Conservation (phyloP, 2,888 invertebrate genomes). For the Philonicus albiceps region DNA sequence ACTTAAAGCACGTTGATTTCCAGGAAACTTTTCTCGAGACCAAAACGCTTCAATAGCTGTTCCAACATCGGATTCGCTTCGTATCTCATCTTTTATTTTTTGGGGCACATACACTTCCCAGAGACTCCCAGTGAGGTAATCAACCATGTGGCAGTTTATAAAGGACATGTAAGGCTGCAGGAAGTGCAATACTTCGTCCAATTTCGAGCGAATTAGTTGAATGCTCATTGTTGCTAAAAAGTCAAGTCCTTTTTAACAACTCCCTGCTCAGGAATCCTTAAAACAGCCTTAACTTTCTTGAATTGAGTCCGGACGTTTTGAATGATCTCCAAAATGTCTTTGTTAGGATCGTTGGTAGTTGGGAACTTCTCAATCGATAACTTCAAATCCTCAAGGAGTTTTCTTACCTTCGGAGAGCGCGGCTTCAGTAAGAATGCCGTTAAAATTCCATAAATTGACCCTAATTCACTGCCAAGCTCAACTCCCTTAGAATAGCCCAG, state of each 20-base stretch:
- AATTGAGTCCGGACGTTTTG: slow-evolving; percentile 74
- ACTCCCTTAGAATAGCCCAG: slow-evolving; percentile 80
- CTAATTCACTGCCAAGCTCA: slow-evolving; percentile 79
- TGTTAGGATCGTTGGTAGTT: slow-evolving; percentile 68
- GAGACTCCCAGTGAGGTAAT: slow-evolving; percentile 72
- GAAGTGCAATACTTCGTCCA: slow-evolving; percentile 67
- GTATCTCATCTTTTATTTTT: slow-evolving; percentile 66
- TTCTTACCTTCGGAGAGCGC: slow-evolving; percentile 66
- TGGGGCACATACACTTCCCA: slow-evolving; percentile 71
- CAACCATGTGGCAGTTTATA: slow-evolving; percentile 81
- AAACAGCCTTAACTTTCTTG: slow-evolving; percentile 73
- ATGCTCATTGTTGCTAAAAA: slow-evolving; percentile 52
- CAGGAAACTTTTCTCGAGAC: slow-evolving; percentile 52
- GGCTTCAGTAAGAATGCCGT: slow-evolving; percentile 64
- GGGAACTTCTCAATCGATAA: slow-evolving; percentile 73
- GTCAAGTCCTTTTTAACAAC: slow-evolving; percentile 53
- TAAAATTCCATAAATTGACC: slow-evolving; percentile 73
- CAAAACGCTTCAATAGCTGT: slow-evolving; percentile 67
- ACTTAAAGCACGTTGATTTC: slow-evolving; percentile 36
- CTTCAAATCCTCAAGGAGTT: slow-evolving; percentile 68
- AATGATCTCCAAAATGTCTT: slow-evolving; percentile 71
- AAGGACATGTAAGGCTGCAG: slow-evolving; percentile 70
- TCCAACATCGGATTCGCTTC: slow-evolving; percentile 59
- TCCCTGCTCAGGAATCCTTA: slow-evolving; percentile 54
- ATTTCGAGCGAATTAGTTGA: slow-evolving; percentile 57